Conservation (phyloP, 2,797 vertebrate species). For the Ciconia nigra region DNA sequence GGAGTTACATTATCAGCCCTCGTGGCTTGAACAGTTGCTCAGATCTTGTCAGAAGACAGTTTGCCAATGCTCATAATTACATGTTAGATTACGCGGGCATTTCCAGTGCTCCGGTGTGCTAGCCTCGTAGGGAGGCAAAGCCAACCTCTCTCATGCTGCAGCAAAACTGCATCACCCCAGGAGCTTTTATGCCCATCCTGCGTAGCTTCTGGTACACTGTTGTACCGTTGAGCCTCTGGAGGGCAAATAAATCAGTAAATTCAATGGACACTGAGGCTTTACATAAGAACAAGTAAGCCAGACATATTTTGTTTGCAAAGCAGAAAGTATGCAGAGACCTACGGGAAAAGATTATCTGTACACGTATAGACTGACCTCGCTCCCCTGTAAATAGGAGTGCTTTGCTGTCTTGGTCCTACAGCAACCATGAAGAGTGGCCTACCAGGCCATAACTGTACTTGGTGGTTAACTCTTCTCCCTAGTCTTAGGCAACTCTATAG, state of each 20-base stretch:
- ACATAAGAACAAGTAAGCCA: neutral
- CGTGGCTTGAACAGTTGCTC: neutral
- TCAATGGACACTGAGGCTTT: neutral
- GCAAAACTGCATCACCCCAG: neutral
- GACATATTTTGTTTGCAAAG: neutral
- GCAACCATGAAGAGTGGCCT: neutral
- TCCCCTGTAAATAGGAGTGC: neutral
- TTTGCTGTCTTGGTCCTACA: neutral
- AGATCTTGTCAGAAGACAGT: neutral
- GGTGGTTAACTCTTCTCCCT: neutral
- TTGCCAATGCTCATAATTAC: neutral
- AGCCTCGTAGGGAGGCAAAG: neutral
- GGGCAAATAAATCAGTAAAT: neutral
- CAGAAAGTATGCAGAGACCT: neutral
- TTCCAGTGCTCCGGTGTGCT: neutral
- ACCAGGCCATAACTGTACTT: neutral
- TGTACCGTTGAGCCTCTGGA: neutral
- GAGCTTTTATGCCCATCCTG: neutral
- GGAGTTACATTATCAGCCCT: neutral
- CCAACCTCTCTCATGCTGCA: neutral
- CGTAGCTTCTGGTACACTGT: neutral
- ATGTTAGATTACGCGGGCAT: neutral
- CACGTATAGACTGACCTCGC: fast-evolving
- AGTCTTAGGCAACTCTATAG: neutral
- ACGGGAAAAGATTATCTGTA: neutral